A percentile compares a stretch with the other conserved stretches of the same genome.
These are phyloP conservation scores for Argentina silus DNA, from an alignment of 2,797 vertebrate genomes.

Conservation along the genomic window DNA sequence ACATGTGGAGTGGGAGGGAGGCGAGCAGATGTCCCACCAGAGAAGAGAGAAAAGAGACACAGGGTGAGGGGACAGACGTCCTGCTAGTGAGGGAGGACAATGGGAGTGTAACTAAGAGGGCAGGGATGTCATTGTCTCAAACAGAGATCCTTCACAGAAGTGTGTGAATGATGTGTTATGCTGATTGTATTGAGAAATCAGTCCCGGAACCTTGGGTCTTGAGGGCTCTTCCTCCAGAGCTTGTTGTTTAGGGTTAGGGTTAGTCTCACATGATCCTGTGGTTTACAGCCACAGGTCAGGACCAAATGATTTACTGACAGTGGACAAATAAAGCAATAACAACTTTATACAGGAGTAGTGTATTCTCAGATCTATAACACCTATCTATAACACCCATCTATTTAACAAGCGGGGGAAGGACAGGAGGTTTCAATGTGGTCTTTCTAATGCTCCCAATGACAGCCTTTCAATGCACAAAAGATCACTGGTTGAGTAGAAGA, in stretches of 20 bases:
- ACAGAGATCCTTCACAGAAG: slow-evolving; percentile 15
- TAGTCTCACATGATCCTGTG: neutral
- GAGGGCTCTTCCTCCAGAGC: neutral
- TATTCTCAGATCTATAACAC: neutral
- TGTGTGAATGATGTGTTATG: slow-evolving; percentile 1
- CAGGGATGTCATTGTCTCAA: slow-evolving; percentile 43
- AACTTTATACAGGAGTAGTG: neutral
- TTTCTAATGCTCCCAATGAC: neutral
- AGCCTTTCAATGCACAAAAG: neutral
- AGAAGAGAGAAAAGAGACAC: slow-evolving; percentile 12
- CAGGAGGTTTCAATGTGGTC: neutral
- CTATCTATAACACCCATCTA: neutral
- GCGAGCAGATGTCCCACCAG: slow-evolving; percentile 28
- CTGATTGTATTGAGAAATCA: neutral
- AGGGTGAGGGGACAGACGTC: slow-evolving; percentile 59
- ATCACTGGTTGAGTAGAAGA: slow-evolving; percentile 17
- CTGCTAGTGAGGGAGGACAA: slow-evolving; percentile 48
- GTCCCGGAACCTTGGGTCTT: neutral
- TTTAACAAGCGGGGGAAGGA: neutral
- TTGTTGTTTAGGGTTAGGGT: neutral
- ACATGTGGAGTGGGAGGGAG: slow-evolving; percentile 28
- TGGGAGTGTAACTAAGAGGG: slow-evolving; percentile 21
- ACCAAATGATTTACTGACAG: neutral
- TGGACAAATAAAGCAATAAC: neutral
- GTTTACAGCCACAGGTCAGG: neutral